These are phyloP conservation scores for Notechis scutatus DNA, from an alignment of 2,113 vertebrate species.

Conservation along the genomic window DNA sequence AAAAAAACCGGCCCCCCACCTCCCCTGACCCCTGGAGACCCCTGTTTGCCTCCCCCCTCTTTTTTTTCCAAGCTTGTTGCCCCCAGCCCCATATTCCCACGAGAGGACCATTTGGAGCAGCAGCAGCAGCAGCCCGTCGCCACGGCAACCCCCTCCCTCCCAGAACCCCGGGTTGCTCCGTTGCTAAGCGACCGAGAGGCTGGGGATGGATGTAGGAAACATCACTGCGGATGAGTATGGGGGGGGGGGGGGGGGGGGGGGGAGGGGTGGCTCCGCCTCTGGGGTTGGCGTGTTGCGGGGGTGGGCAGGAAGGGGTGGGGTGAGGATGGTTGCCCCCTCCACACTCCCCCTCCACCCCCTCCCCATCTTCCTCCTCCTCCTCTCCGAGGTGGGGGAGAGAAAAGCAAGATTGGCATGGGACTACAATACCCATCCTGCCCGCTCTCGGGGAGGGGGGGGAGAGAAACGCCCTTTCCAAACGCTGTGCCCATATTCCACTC, in stretches of 20 bases:
- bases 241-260: neutral
- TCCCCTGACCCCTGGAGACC: neutral
- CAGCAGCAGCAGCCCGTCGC: constrained; percentile 18
- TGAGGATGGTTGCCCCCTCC: too few species aligned
- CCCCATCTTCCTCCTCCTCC: neutral
- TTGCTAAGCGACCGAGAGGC: constrained; percentile 23
- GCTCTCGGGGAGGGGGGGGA: neutral
- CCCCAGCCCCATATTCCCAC: neutral
- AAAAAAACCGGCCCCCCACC: neutral
- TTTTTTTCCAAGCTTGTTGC: neutral
- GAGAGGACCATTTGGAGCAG: neutral
- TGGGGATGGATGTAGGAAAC: constrained; percentile 17
- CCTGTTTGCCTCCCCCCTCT: neutral
- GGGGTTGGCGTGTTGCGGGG: neutral
- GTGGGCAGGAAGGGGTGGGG: neutral
- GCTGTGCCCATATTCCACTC: neutral
- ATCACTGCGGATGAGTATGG: constrained; percentile 5
- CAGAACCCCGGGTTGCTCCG: constrained; percentile 23
- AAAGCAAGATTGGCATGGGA: neutral
- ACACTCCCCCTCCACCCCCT: neutral
- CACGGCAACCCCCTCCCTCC: constrained; percentile 17
- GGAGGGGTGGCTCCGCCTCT: neutral
- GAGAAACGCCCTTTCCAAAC: neutral
- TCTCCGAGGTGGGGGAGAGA: too few species aligned
- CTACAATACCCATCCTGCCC: neutral